Conservation (phyloP, 2,888 invertebrate species). For the Chaetogeoica ovagalla region DNA sequence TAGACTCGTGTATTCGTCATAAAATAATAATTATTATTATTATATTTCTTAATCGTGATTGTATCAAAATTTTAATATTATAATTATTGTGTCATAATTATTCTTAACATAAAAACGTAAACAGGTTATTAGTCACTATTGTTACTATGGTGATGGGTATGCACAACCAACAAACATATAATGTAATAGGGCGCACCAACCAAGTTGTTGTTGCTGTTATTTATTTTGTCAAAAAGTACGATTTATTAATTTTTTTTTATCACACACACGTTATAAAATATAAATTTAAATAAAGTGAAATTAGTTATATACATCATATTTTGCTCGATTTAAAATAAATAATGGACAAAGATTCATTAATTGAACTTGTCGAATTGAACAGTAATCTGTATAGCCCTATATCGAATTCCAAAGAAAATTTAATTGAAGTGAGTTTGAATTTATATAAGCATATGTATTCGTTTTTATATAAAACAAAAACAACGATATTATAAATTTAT, state of each 20-base stretch:
- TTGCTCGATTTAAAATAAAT: not conserved
- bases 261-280: not conserved
- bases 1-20: too few relatives aligned
- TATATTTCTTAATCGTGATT: too few relatives aligned
- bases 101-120: slow-evolving; percentile 1
- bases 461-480: not conserved
- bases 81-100: too few relatives aligned
- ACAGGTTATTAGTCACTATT: not conserved
- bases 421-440: slow-evolving; percentile 36
- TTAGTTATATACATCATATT: not conserved
- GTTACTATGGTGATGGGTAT: slow-evolving; percentile 20
- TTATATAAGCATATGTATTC: slow-evolving; percentile 1
- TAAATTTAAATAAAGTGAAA: not conserved
- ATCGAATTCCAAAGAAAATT: slow-evolving; percentile 32
- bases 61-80: too few relatives aligned
- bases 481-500: not conserved
- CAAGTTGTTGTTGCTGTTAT: too few relatives aligned
- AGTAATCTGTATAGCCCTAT: not conserved
- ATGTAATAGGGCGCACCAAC: not conserved
- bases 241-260: too few relatives aligned
- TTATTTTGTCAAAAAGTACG: not conserved
- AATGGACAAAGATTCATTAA: slow-evolving; percentile 32
- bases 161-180: slow-evolving; percentile 23
- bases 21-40: too few relatives aligned
- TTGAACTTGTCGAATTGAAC: slow-evolving; percentile 29